Percentiles rank a stretch among this genome's conserved stretches.
phyloP scores from a whole-genome alignment of 2,888 invertebrate species.

The Frankliniella intonsa region DNA sequence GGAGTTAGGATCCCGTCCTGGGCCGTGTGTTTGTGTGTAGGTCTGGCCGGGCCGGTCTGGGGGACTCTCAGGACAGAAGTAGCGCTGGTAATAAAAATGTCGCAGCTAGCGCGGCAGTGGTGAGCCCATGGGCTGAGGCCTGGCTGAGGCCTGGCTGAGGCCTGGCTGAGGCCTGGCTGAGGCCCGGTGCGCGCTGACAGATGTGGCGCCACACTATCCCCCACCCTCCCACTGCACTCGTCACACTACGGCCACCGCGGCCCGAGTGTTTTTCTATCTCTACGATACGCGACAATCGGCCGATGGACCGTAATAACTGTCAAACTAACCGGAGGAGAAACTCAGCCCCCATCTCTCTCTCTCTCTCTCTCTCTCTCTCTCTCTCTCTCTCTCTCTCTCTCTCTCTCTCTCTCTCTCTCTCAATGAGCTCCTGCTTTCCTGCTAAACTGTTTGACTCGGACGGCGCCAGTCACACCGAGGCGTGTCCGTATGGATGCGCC shows the following conservation, averaged over 20 bases:
- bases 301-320: not conserved
- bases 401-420: too few species aligned
- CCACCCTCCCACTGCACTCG: not conserved
- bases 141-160: too few species aligned
- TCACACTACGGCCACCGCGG: not conserved
- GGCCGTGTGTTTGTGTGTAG: not conserved
- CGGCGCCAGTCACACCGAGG: too few species aligned
- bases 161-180: not conserved
- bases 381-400: too few species aligned
- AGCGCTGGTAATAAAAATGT: constrained; percentile 25
- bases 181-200: not conserved
- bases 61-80: not conserved
- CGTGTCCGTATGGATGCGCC: too few species aligned
- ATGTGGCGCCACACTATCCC: not conserved
- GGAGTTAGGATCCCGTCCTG: not conserved
- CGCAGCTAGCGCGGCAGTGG: not conserved
- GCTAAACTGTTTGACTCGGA: too few species aligned
- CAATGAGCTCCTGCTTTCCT: too few species aligned
- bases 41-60: not conserved
- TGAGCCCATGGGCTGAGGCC: too few species aligned
- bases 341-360: not conserved
- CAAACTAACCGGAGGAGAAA: not conserved
- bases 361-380: too few species aligned
- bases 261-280: not conserved
- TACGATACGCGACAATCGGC: not conserved